Evolutionary conservation across 2,113 vertebrate genomes (phyloP), one percentile per base, ranked within the genome.

Genomic region (Chlorodrepanis virens): DNA sequence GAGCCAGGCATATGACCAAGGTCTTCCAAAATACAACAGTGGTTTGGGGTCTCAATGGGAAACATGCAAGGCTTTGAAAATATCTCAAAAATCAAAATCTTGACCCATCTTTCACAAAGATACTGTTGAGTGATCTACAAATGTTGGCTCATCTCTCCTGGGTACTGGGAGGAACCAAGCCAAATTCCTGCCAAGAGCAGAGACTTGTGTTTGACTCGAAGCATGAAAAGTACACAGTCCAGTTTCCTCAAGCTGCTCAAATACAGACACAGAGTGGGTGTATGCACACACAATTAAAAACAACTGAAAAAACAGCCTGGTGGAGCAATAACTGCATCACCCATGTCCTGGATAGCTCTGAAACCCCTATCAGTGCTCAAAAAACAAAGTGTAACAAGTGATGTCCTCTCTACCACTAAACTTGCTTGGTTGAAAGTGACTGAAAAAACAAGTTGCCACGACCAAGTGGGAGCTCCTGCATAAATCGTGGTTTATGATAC

Each of bases 181-280:
- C 93, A 91, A 81, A 81, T 33, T 90, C 94, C 85, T 94, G 92
- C 88, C 80, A 90, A 74, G 64, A 91, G 40, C 77, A 87, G 1
- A 82, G 37, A 37, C 47, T 87, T 86, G 25, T 59, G 61, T 70
- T 90, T 93, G 71, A 88, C 60, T 77, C 2, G 0, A 93, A 94
- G 82, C 75, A 57, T 70, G 74, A 50, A 23, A 67, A 67, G 27
- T 37, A 88, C 59, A 74, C 42, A 82, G 82, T 33, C 64, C 85
- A 49, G 63, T 49, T 93, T 94, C 91, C 90, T 88, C 84, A 74
- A 90, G 35, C 79, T 47, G 64, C 54, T 93, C 68, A 80, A 80
- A 75, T 10, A 63, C 7, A 79, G 57, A 82, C 15, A 61, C 37
- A 69, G 64, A 28, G 47, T 67, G 59, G 59, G 64, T 86, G 44